Evolutionary conservation across 2,888 invertebrate species (phyloP).

Genomic region (Cryptophagus acutangulus): DNA sequence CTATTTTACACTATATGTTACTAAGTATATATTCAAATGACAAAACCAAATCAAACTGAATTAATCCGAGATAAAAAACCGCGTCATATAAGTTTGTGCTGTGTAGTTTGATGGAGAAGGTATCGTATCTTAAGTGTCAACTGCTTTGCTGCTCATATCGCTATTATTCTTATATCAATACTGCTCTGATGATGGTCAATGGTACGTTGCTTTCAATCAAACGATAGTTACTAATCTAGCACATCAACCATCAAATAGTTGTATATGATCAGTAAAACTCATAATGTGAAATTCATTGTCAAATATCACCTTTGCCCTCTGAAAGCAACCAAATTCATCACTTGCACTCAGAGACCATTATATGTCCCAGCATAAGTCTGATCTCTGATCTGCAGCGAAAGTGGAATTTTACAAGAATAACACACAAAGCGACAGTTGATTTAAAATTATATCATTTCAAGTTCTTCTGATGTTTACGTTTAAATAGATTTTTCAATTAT

Average conservation of each 20-base stretch:
- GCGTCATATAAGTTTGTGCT: slow-evolving; percentile 43
- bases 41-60: slow-evolving; percentile 27
- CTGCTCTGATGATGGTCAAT: no score
- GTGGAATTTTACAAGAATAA: slow-evolving; percentile 19
- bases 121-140: slow-evolving; percentile 42
- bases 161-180: slow-evolving; percentile 17
- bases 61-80: slow-evolving; percentile 41
- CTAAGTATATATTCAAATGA: slow-evolving; percentile 9
- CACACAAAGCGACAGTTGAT: slow-evolving; percentile 25
- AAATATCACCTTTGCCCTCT: slow-evolving; percentile 14
- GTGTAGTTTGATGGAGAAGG: slow-evolving; percentile 50
- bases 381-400: no score
- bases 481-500: slow-evolving; percentile 15
- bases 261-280: slow-evolving; percentile 30
- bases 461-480: not conserved
- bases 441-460: slow-evolving; percentile 18
- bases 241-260: slow-evolving; percentile 20
- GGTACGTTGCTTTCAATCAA: slow-evolving; percentile 3
- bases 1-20: not conserved
- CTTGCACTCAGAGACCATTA: no score
- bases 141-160: slow-evolving; percentile 43
- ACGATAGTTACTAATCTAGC: not conserved
- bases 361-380: slow-evolving; percentile 37
- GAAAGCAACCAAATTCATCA: slow-evolving; percentile 16
- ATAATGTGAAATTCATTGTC: slow-evolving; percentile 18